phyloP scores from a whole-genome alignment of 2,888 invertebrate species.

The Troides helena region DNA sequence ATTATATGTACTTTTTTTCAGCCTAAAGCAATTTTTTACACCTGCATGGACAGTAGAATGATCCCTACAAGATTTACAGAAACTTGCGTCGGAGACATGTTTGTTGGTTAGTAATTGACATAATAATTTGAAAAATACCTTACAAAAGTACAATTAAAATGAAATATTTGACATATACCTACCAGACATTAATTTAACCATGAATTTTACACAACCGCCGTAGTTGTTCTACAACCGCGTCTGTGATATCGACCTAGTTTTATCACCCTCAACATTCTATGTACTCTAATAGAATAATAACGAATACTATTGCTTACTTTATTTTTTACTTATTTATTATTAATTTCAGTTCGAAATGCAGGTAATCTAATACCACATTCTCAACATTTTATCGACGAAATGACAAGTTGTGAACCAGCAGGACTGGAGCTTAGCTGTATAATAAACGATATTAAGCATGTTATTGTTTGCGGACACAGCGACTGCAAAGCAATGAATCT shows the following conservation, averaged over 20 bases:
- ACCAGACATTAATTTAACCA: not conserved
- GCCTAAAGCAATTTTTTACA: constrained; percentile 98
- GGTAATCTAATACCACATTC: constrained; percentile 97
- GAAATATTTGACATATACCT: too few relatives aligned
- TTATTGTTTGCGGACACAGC: constrained; percentile 98
- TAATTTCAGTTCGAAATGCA: constrained; percentile 92
- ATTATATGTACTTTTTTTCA: constrained; percentile 23
- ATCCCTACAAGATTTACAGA: constrained; percentile 97
- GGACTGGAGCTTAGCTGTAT: constrained; percentile 97
- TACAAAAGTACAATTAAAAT: not conserved
- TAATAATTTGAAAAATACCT: not conserved
- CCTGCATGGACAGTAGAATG: constrained; percentile 99
- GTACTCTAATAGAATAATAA: too few relatives aligned
- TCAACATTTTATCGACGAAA: constrained; percentile 91
- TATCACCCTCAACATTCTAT: too few relatives aligned
- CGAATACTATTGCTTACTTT: not conserved
- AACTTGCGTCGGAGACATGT: constrained; percentile 98
- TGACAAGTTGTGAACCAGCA: constrained; percentile 96
- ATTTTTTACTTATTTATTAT: not conserved
- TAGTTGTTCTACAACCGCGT: too few relatives aligned
- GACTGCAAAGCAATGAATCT: constrained; percentile 99
- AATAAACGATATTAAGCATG: constrained; percentile 92
- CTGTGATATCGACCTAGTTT: too few relatives aligned
- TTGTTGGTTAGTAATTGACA: constrained; percentile 85
- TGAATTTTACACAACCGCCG: not conserved